Conservation (phyloP, 1,140 invertebrate genomes). For the Babylonia areolata region DNA sequence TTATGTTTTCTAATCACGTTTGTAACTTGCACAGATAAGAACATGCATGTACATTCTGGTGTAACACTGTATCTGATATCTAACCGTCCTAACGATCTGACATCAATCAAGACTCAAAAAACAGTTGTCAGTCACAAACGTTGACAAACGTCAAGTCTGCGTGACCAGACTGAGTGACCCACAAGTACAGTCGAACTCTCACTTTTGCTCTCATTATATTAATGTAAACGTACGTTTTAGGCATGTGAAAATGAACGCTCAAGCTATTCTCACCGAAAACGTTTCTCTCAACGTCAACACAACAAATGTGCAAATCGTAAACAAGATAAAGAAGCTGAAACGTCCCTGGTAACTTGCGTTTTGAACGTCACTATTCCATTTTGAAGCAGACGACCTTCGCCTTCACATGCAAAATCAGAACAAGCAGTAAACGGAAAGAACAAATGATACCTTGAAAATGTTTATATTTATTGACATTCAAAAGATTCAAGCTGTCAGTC, state of each 20-base stretch:
- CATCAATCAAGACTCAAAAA: too few relatives aligned
- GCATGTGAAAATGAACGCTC: neutral
- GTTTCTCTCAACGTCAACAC: neutral
- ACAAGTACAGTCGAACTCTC: too few relatives aligned
- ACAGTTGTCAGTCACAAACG: too few relatives aligned
- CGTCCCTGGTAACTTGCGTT: neutral
- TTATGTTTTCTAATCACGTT: too few relatives aligned
- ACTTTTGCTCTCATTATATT: too few relatives aligned
- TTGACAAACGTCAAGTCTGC: too few relatives aligned
- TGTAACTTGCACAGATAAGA: too few relatives aligned
- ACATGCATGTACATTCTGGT: too few relatives aligned
- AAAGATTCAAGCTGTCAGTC: too few relatives aligned
- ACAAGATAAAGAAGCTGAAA: neutral
- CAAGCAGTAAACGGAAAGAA: neutral
- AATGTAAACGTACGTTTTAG: neutral
- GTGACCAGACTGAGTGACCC: too few relatives aligned
- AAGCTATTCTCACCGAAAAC: neutral
- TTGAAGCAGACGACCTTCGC: slow-evolving; percentile 35
- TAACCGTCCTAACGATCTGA: too few relatives aligned
- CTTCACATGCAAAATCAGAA: neutral
- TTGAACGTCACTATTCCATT: neutral
- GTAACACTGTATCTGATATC: too few relatives aligned
- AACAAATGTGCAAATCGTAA: neutral
- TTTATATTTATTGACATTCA: neutral
- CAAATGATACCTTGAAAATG: neutral